These are phyloP conservation scores for Danaus plexippus DNA, from an alignment of 1,140 invertebrate genomes.

Conservation along the genomic window DNA sequence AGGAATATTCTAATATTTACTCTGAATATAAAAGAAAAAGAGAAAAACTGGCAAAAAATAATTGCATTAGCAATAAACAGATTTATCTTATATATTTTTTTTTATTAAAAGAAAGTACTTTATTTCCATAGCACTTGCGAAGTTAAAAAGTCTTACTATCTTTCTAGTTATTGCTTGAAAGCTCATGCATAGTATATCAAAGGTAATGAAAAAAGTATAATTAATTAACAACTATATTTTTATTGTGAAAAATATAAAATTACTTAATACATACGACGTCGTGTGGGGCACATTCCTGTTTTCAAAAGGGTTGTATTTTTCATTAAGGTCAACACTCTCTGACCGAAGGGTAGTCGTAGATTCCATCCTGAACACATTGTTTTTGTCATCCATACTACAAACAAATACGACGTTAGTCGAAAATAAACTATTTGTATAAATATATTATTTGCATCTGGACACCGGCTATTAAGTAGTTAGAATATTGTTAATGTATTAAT, in stretches of 20 bases:
- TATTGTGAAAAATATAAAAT: conserved; percentile 1
- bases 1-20: no score
- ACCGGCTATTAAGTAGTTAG: not conserved
- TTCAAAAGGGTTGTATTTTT: conserved; percentile 76
- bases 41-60: no score
- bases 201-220: no score
- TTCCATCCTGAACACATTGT: conserved; percentile 25
- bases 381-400: conserved; percentile 23
- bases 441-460: not conserved
- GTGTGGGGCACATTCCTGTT: conserved; percentile 75
- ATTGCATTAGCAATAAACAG: no score
- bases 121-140: no score
- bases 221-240: no score
- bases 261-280: conserved; percentile 73
- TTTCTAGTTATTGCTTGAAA: no score
- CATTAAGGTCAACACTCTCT: conserved; percentile 32
- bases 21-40: no score
- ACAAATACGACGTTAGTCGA: conserved; percentile 4
- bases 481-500: not conserved
- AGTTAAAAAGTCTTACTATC: no score
- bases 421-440: not conserved
- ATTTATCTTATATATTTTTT: no score
- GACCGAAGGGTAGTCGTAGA: conserved; percentile 41
- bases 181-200: no score
- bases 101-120: no score